Percentiles rank a stretch among this genome's conserved stretches.
Conservation (phyloP, 1,140 invertebrate genomes). For the Temnothorax nylanderi region DNA sequence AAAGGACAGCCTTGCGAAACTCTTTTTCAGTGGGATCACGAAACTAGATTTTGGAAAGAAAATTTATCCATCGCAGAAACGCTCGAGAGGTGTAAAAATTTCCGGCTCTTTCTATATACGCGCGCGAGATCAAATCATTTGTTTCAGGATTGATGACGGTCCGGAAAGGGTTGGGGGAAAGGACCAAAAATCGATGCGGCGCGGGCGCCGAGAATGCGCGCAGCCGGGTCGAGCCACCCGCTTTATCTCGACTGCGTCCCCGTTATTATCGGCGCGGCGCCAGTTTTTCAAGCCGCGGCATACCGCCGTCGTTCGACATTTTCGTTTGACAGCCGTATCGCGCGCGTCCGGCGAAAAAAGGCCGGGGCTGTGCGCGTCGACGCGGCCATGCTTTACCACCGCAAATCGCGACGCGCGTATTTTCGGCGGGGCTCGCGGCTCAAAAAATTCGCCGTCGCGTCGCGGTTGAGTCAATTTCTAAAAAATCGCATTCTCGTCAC, state of each 20-base stretch:
- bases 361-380: slow-evolving; percentile 29
- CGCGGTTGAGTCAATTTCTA: slow-evolving; percentile 42
- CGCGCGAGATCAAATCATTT: slow-evolving; percentile 55
- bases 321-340: slow-evolving; percentile 58
- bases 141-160: slow-evolving; percentile 42
- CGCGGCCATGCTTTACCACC: slow-evolving; percentile 34
- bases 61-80: slow-evolving; percentile 19
- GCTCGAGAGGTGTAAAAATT: slow-evolving; percentile 17
- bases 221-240: slow-evolving; percentile 39
- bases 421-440: slow-evolving; percentile 5
- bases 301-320: slow-evolving; percentile 52
- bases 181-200: slow-evolving; percentile 47
- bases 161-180: neutral
- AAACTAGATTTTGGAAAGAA: slow-evolving; percentile 14
- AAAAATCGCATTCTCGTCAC: slow-evolving; percentile 15
- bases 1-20: slow-evolving; percentile 6
- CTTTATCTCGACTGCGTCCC: slow-evolving; percentile 66
- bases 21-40: neutral
- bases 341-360: slow-evolving; percentile 58
- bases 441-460: slow-evolving; percentile 17
- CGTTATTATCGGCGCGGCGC: slow-evolving; percentile 68
- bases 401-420: slow-evolving; percentile 48
- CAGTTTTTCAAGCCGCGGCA: slow-evolving; percentile 68
- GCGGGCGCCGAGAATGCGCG: slow-evolving; percentile 37
- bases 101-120: neutral